phyloP scores from a whole-genome alignment of 2,797 vertebrate genomes.

The Gobio occitaniae region DNA sequence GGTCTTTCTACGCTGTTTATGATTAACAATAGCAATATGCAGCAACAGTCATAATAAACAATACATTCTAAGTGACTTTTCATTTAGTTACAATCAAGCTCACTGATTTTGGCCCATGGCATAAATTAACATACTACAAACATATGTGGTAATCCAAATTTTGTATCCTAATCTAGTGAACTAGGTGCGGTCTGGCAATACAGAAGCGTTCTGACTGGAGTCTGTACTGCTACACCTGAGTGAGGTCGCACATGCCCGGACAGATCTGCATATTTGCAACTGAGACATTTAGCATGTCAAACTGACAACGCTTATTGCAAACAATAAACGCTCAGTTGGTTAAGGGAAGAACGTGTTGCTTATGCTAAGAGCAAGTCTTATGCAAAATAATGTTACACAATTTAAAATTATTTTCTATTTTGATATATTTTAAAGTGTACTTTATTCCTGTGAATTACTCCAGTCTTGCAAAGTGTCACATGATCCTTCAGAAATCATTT shows the following conservation, averaged over 20 bases:
- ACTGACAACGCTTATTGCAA: background rate
- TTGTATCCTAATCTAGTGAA: background rate
- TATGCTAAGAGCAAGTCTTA: background rate
- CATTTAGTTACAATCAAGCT: background rate
- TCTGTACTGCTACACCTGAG: background rate
- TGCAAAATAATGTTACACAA: background rate
- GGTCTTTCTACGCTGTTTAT: background rate
- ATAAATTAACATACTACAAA: background rate
- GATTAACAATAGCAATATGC: background rate
- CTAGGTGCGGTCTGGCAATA: background rate
- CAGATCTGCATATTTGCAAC: constrained; percentile 44
- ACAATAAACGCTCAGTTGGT: background rate
- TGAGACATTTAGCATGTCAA: background rate
- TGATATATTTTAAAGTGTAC: background rate
- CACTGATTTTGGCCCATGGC: background rate
- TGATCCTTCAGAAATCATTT: background rate
- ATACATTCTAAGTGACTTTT: background rate
- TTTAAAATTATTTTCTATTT: background rate
- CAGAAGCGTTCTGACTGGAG: background rate
- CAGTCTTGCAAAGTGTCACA: background rate
- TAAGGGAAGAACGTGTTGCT: background rate
- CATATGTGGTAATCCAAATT: background rate
- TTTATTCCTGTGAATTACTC: background rate
- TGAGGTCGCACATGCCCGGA: constrained; percentile 21
- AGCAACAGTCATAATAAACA: background rate